Conservation (phyloP, 2,797 vertebrate species). For the Fistularia commersonii region DNA sequence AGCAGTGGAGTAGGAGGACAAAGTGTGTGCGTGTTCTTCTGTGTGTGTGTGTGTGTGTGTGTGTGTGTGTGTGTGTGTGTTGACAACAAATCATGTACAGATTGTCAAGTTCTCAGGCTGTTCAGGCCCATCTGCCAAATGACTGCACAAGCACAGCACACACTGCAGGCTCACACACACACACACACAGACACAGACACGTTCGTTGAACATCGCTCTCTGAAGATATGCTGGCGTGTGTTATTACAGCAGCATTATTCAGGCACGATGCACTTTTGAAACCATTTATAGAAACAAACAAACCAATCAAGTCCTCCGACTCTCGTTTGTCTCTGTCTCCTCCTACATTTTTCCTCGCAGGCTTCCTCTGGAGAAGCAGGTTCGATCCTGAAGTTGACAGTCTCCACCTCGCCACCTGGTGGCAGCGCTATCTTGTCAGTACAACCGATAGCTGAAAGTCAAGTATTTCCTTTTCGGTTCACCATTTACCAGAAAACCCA, state of each 20-base stretch:
- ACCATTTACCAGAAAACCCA: too few species aligned
- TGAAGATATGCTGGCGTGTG: background rate
- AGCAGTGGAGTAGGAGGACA: constrained; percentile 45
- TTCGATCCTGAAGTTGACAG: too few species aligned
- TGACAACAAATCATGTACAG: constrained; percentile 33
- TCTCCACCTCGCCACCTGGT: too few species aligned
- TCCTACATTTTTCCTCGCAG: too few species aligned
- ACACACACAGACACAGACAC: constrained; percentile 9
- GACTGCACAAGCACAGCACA: constrained; percentile 2
- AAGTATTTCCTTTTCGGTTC: too few species aligned
- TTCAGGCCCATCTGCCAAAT: constrained; percentile 35
- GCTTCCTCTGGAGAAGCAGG: too few species aligned
- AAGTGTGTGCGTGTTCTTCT: constrained; percentile 16
- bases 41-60: too few species aligned
- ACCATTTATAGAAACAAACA: background rate
- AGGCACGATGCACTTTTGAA: background rate
- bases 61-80: constrained; percentile 17
- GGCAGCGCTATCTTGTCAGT: too few species aligned
- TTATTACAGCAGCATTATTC: constrained; percentile 6
- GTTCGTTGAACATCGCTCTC: background rate
- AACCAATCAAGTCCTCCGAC: too few species aligned
- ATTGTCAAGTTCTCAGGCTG: constrained; percentile 46
- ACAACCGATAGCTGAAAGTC: too few species aligned
- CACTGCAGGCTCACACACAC: constrained; percentile 13
- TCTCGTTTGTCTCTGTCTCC: too few species aligned